A percentile compares a stretch with the other conserved stretches of the same genome.
These are phyloP conservation scores for Prionace glauca DNA, from an alignment of 2,797 vertebrate species.

Conservation along the genomic window DNA sequence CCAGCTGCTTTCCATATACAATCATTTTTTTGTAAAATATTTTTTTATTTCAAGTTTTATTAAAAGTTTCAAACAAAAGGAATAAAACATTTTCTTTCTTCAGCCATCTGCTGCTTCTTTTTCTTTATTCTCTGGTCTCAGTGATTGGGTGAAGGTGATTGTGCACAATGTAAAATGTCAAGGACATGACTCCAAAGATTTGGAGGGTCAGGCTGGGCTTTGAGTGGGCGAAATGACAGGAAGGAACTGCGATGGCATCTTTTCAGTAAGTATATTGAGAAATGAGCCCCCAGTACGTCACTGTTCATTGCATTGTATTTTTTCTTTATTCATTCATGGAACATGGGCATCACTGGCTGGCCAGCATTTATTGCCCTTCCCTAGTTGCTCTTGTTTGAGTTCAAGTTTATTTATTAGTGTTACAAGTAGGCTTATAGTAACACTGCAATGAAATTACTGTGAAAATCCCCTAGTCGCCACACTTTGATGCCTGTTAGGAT, in stretches of 20 bases:
- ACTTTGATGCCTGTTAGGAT: too few relatives aligned
- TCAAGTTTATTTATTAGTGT: too few relatives aligned
- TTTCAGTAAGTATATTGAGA: neutral
- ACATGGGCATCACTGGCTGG: too few relatives aligned
- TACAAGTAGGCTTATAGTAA: too few relatives aligned
- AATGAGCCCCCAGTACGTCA: neutral
- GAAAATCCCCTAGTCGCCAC: too few relatives aligned
- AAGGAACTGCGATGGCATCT: neutral
- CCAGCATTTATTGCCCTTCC: too few relatives aligned
- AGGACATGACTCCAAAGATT: neutral
- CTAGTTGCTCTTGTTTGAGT: too few relatives aligned
- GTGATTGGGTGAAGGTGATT: neutral
- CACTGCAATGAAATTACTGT: too few relatives aligned
- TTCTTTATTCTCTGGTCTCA: neutral
- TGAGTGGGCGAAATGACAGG: too few relatives aligned
- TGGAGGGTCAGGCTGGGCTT: neutral
- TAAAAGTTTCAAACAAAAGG: conserved; percentile 30
- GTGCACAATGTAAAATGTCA: too few relatives aligned
- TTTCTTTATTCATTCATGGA: too few relatives aligned
- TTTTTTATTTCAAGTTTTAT: conserved; percentile 30
- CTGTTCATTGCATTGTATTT: too few relatives aligned
- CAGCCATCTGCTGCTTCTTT: neutral
- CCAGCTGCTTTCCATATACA: conserved; percentile 2
- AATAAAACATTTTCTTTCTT: conserved; percentile 26
- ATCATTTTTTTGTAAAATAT: conserved; percentile 10